Conservation (phyloP, 2,888 invertebrate species). For the Saturnia japonica region DNA sequence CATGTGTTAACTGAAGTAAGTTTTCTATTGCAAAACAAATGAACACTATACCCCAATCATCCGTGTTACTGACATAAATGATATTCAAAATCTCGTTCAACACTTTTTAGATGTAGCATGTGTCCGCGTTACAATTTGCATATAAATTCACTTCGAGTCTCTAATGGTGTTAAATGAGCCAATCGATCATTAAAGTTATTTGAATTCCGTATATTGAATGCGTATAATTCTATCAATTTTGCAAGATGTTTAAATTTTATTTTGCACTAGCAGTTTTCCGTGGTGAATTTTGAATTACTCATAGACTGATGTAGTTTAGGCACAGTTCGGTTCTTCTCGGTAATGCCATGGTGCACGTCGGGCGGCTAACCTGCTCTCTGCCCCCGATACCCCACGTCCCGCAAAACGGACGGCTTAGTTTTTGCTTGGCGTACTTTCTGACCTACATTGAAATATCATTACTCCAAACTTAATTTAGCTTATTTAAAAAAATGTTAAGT, state of each 20-base stretch:
- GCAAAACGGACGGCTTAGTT: too few species aligned
- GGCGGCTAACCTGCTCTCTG: too few species aligned
- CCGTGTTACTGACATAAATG: conserved; percentile 2
- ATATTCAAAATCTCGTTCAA: background rate
- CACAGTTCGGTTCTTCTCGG: too few species aligned
- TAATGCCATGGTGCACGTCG: too few species aligned
- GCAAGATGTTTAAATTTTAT: conserved; percentile 19
- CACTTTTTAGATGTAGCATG: background rate
- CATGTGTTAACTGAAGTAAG: background rate
- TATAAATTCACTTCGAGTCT: background rate
- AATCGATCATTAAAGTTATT: background rate
- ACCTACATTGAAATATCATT: too few species aligned
- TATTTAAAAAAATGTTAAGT: too few species aligned
- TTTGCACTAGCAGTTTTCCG: too few species aligned
- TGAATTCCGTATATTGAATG: conserved; percentile 6
- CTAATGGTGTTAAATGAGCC: conserved; percentile 6
- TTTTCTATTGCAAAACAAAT: background rate
- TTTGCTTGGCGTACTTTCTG: too few species aligned
- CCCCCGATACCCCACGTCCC: too few species aligned
- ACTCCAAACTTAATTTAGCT: too few species aligned
- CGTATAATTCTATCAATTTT: background rate
- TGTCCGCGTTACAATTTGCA: background rate
- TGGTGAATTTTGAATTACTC: too few species aligned
- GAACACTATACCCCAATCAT: background rate
- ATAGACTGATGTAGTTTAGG: too few species aligned